These are phyloP conservation scores for Scaptomyza montana DNA, from an alignment of 1,140 invertebrate genomes.

Conservation along the genomic window DNA sequence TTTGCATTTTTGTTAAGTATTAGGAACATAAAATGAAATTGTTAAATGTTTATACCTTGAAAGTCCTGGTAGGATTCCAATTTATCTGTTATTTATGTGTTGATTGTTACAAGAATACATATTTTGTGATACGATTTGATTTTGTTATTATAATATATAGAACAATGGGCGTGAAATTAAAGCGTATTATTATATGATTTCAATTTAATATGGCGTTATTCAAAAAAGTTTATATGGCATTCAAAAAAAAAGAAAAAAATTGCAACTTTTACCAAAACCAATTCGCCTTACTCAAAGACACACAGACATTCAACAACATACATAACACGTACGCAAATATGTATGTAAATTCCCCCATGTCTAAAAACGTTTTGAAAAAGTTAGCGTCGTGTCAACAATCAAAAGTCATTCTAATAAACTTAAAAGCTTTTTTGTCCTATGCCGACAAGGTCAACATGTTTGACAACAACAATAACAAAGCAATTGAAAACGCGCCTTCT, in stretches of 20 bases:
- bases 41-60: constrained; percentile 83
- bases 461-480: constrained; percentile 34
- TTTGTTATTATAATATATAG: constrained; percentile 49
- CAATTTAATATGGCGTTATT: constrained; percentile 33
- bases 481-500: constrained; percentile 29
- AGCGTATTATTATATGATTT: constrained; percentile 73
- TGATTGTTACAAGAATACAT: constrained; percentile 72
- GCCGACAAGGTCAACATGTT: constrained; percentile 33
- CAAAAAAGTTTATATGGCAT: constrained; percentile 15
- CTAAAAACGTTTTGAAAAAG: constrained; percentile 47
- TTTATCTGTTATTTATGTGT: constrained; percentile 83
- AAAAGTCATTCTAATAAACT: constrained; percentile 76
- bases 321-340: neutral
- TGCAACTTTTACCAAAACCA: constrained; percentile 56
- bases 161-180: constrained; percentile 68
- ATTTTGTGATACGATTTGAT: constrained; percentile 56
- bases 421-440: constrained; percentile 60
- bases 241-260: constrained; percentile 49
- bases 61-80: constrained; percentile 84
- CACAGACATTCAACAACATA: neutral
- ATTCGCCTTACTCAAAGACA: constrained; percentile 1
- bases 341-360: neutral
- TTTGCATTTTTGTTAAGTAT: constrained; percentile 38
- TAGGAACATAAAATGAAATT: constrained; percentile 65
- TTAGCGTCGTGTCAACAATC: constrained; percentile 67